A percentile compares a stretch with the other conserved stretches of the same genome.
These are phyloP conservation scores for Drosophila equinoxialis DNA, from an alignment of 1,140 invertebrate species.

Conservation along the genomic window DNA sequence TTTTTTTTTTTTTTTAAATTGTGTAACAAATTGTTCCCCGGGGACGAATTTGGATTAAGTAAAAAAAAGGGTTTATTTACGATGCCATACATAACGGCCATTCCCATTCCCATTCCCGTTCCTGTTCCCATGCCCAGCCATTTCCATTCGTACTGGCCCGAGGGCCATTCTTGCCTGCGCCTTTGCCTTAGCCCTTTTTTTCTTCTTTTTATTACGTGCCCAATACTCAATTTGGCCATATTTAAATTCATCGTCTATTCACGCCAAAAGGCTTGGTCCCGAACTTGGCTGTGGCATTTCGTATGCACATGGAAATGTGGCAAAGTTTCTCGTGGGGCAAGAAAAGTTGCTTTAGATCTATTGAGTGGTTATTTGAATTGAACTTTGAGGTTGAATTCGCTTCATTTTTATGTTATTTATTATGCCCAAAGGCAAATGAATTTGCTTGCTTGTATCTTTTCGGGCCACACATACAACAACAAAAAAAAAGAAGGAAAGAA, in stretches of 20 bases:
- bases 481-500: not conserved
- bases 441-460: constrained; percentile 14
- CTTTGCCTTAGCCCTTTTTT: constrained; percentile 34
- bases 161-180: constrained; percentile 29
- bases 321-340: constrained; percentile 36
- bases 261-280: constrained; percentile 51
- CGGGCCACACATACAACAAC: not conserved
- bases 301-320: constrained; percentile 68
- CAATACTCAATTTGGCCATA: constrained; percentile 81
- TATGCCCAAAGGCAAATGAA: constrained; percentile 48
- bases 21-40: constrained; percentile 81
- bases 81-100: constrained; percentile 75
- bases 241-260: constrained; percentile 81
- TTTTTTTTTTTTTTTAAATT: constrained; percentile 67
- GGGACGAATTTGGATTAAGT: constrained; percentile 81
- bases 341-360: constrained; percentile 59
- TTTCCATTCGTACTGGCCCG: constrained; percentile 17
- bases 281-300: constrained; percentile 53
- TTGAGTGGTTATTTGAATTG: constrained; percentile 80
- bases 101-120: constrained; percentile 26
- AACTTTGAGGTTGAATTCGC: constrained; percentile 80
- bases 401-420: constrained; percentile 81
- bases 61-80: constrained; percentile 81
- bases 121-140: constrained; percentile 5
- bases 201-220: constrained; percentile 76